These are phyloP conservation scores for Plotosus lineatus DNA, from an alignment of 2,113 vertebrate genomes.

Conservation along the genomic window DNA sequence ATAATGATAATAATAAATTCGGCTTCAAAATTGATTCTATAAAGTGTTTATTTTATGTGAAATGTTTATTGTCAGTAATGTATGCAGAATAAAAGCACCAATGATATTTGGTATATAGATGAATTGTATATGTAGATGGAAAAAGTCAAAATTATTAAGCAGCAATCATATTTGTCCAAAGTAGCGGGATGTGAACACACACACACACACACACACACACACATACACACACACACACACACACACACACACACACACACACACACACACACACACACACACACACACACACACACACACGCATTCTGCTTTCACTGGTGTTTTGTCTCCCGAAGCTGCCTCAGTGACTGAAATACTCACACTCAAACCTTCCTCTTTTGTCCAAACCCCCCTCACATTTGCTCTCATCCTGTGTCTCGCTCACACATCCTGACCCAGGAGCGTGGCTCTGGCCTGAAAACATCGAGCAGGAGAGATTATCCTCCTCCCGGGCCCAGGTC, in stretches of 20 bases:
- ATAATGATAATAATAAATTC: too few species aligned
- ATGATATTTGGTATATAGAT: neutral
- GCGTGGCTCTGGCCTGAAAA: slow-evolving; percentile 66
- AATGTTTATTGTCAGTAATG: neutral
- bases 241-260: slow-evolving; percentile 14
- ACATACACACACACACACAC: slow-evolving; percentile 20
- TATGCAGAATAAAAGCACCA: neutral
- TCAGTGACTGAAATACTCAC: slow-evolving; percentile 67
- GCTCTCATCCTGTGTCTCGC: slow-evolving; percentile 34
- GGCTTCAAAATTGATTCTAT: too few species aligned
- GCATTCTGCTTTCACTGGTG: slow-evolving; percentile 65
- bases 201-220: neutral
- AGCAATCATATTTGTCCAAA: neutral
- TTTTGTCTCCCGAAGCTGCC: slow-evolving; percentile 62
- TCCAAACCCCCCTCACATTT: slow-evolving; percentile 10
- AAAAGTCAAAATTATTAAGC: neutral
- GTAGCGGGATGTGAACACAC: neutral
- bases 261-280: neutral
- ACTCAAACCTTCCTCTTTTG: slow-evolving; percentile 59
- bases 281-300: too few species aligned
- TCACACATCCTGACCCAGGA: slow-evolving; percentile 68
- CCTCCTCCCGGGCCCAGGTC: slow-evolving; percentile 70
- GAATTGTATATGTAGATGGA: neutral
- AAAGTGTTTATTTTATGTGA: neutral
- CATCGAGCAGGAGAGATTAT: slow-evolving; percentile 76